Base-by-base conservation (phyloP, 1,140 invertebrate genomes). In the Penaeus vannamei region DNA sequence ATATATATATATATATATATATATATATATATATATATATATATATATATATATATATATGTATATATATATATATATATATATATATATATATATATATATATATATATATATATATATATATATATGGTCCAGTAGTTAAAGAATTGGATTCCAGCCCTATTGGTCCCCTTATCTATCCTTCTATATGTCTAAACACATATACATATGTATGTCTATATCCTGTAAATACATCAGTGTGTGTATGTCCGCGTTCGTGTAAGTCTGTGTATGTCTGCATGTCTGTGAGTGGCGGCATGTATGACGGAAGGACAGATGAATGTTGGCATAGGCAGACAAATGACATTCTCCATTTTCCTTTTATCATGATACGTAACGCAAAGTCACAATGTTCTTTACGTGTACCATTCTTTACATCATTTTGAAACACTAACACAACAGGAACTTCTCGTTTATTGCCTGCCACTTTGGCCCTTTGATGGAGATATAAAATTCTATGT, bases 201-300 rank as follows among this genome's bases (percentile, higher is more conserved):
- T n/a, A 64, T 82, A 23, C 32, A 29, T 82, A 64, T 82, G 32
- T 81, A 62, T 81, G 32, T 81, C 23, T 81, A 64, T 82, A n/a
- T 82, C n/a, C 42, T 82, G 2, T 82, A 64, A 32, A 64, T 5
- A 29, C 42, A 64, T 82, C n/a, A 29, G n/a, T 82, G n/a, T 82
- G n/a, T 82, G n/a, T 82, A 23, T 82, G n/a, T 82, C 12, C 36
- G 14, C 36, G 14, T 82, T 14, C 36, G n/a, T 81, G 23, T 81
- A 4, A 10, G 23, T 82, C 12, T 82, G 36, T 82, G n/a, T 23
- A 64, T 82, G 19, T 82, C 14, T 82, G n/a, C 17, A 64, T 82
- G n/a, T 42, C 14, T 82, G 36, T 82, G 36, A 29, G 20, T 7
- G 22, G 10, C 20, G 8, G 23, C 0, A 29, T 8, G 79, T 20